Conservation (phyloP, 1,140 invertebrate species). For the Charaxes varanes region DNA sequence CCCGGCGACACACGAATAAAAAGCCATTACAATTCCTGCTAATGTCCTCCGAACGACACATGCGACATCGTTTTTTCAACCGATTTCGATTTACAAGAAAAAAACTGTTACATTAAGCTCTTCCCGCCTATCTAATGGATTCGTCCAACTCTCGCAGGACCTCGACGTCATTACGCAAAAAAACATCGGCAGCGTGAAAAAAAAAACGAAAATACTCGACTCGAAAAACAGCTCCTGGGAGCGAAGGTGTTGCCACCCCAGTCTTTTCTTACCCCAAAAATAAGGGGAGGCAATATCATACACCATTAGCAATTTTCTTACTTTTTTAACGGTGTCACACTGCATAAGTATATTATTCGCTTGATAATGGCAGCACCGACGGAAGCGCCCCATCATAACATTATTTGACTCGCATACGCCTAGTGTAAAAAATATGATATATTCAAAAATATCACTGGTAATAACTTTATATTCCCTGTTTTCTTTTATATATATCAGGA, state of each 20-base stretch:
- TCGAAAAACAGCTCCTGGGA: conserved; percentile 63
- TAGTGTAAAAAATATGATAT: no score
- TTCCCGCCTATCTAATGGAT: conserved; percentile 71
- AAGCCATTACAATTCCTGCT: conserved; percentile 46
- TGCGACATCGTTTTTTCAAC: conserved; percentile 44
- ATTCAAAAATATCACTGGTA: neutral
- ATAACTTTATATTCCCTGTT: no score
- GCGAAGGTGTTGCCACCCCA: conserved; percentile 65
- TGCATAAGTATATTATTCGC: conserved; percentile 49
- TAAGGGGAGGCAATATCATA: conserved; percentile 71
- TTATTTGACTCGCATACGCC: no score
- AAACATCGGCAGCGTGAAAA: conserved; percentile 43
- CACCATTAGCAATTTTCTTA: conserved; percentile 70
- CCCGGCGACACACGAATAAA: conserved; percentile 25
- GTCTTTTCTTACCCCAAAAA: conserved; percentile 62
- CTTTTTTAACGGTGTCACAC: conserved; percentile 70
- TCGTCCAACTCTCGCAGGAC: conserved; percentile 68
- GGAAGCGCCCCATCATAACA: no score
- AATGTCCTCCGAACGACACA: conserved; percentile 45
- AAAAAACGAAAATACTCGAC: conserved; percentile 47
- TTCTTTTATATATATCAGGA: no score
- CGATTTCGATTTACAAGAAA: conserved; percentile 44
- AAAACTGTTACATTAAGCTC: conserved; percentile 63
- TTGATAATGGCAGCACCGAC: conserved; percentile 13
- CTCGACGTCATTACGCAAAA: conserved; percentile 65